Conservation (phyloP, 2,113 vertebrate genomes). For the Alectura lathami region DNA sequence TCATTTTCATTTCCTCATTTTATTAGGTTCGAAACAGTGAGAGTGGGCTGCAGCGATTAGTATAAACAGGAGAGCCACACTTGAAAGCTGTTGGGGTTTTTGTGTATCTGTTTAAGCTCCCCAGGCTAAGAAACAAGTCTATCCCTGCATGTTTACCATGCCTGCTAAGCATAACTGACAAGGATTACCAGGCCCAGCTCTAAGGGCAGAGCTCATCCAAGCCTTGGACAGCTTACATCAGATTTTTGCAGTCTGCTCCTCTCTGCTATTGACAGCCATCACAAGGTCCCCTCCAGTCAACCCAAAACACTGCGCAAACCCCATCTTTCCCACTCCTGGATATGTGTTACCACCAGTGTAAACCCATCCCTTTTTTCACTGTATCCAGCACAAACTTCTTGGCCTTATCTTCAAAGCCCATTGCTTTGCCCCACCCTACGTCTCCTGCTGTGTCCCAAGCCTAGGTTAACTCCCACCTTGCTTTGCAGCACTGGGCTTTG, state of each 20-base stretch:
- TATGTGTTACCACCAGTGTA: not conserved
- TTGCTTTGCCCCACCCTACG: slow-evolving; percentile 42
- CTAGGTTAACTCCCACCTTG: not conserved
- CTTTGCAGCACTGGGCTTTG: not conserved
- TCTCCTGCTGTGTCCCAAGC: not conserved
- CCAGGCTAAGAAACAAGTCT: slow-evolving; percentile 69
- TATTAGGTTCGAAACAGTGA: slow-evolving; percentile 58
- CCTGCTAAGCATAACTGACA: slow-evolving; percentile 60
- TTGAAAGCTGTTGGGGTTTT: slow-evolving; percentile 65
- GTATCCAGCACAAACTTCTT: slow-evolving; percentile 21
- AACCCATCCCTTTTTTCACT: not conserved
- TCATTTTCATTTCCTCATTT: slow-evolving; percentile 70
- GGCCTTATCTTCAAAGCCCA: slow-evolving; percentile 68
- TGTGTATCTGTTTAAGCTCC: slow-evolving; percentile 62
- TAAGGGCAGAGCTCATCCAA: slow-evolving; percentile 31
- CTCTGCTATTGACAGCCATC: not conserved
- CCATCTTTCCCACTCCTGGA: not conserved
- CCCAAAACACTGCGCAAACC: not conserved
- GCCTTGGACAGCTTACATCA: slow-evolving; percentile 8
- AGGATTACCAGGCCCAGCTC: slow-evolving; percentile 39
- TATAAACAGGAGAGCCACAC: slow-evolving; percentile 60
- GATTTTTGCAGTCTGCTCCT: not conserved
- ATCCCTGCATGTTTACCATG: slow-evolving; percentile 66
- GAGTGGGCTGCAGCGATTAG: slow-evolving; percentile 67
- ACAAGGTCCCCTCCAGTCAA: not conserved